Base-by-base conservation (phyloP, 1,140 invertebrate genomes). In the Pinna nobilis region DNA sequence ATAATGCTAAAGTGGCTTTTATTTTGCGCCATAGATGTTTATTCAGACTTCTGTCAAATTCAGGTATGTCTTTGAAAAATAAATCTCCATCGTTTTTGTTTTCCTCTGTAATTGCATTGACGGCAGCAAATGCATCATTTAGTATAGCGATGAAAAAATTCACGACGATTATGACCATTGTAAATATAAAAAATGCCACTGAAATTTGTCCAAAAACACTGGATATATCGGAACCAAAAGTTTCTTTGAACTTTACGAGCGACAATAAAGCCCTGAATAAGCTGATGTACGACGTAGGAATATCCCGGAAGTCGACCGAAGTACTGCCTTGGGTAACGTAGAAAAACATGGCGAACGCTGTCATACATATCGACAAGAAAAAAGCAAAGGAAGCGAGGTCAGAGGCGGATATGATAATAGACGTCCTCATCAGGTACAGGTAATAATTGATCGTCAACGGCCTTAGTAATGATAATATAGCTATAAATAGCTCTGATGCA, bases 361-460 rank as follows among this genome's bases (percentile, higher is more conserved):
- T 32, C n/a, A 79, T 37, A 6, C 50, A 30, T n/a, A 79, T 53
- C 20, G 37, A n/a, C 5, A 66, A 28, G 20, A 65, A 53, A 30
- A 76, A 2, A 3, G 37, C 44, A 25, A 74, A 53, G n/a, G 50
- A 55, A 1, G 65, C 7, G 11, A 79, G 33, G n/a, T 59, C 51
- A 9, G 28, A 28, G n/a, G 32, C 30, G 15, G 66, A 49, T 2
- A 44, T 23, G 2, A 50, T 11, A 33, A 79, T 47, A 23, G 74
- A 73, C 18, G 60, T 55, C 35, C 67, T 44, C 70, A 79, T 73
- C 23, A 79, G 23, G 51, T 73, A 74, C n/a, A 79, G 35, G 39
- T 76, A 60, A 11, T 66, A 70, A 37, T 74, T 76, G 39, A 79
- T 49, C 35, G 59, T 57, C n/a, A 79, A 35, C 1, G 74, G 66